Base-by-base conservation (phyloP, 2,797 vertebrate species). In the Spatula versicolor region DNA sequence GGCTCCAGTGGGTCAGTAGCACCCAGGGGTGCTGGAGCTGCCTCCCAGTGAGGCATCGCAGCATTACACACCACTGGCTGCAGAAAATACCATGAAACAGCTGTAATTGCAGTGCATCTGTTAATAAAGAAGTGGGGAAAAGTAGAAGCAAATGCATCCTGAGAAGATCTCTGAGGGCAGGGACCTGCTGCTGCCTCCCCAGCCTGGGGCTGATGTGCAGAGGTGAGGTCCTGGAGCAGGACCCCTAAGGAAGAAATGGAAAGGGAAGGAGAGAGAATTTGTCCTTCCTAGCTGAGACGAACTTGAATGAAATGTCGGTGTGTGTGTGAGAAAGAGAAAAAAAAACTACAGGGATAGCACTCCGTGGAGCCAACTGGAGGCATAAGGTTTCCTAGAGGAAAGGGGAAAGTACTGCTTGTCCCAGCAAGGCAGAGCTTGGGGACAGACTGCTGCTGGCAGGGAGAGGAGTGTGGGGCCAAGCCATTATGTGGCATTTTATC, bases 191-290 rank as follows among this genome's bases (percentile, higher is more conserved):
- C 60, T 22, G 9, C 6, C 5, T 72, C 45, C 33, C 33, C 46
- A 41, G 28, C 21, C 26, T 1, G 1, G 21, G 23, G 56, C 31
- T 0, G 0, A 1, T 8, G 37, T 19, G 6, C 35, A 83, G 83
- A 52, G 63, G 2, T 48, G 67, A 68, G 45, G 6, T 22, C 3
- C 59, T 69, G 59, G n/a, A 23, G 23, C 41, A 80, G 81, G 23
- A 60, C 7, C 22, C 39, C n/a, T 66, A 25, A 80, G 28, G 73
- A 80, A 73, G 20, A 69, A 62, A 77, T 7, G 2, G 33, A 69
- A 90, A 68, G 60, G 60, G 54, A 90, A 30, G 37, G 28, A 77
- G 6, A n/a, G 2, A 83, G 30, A 14, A 75, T 78, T 43, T 87
- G 6, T 35, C 15, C 26, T 84, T 54, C 75, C 22, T 39, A 72